Percentiles rank a stretch among this genome's conserved stretches.
phyloP scores from a whole-genome alignment of 2,888 invertebrate species.

The Ennomos fuscantarius region DNA sequence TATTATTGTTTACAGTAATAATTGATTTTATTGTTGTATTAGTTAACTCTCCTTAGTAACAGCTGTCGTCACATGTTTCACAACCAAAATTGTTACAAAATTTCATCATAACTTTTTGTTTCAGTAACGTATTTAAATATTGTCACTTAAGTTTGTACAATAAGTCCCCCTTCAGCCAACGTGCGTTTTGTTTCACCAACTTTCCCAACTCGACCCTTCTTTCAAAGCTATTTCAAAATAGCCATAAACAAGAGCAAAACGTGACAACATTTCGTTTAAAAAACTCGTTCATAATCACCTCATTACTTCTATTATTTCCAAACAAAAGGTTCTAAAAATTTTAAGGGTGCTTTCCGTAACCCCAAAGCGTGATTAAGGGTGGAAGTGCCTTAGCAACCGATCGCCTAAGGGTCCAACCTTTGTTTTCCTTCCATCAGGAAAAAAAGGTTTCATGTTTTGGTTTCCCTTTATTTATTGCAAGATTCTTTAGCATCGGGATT shows the following conservation, averaged over 20 bases:
- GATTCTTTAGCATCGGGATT: background rate
- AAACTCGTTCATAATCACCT: constrained; percentile 27
- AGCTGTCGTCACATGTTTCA: too few relatives aligned
- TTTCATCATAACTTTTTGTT: too few relatives aligned
- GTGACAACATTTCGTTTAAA: constrained; percentile 15
- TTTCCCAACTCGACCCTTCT: background rate
- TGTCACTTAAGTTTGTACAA: too few relatives aligned
- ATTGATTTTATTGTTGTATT: too few relatives aligned
- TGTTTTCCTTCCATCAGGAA: constrained; percentile 32
- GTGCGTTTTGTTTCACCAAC: background rate
- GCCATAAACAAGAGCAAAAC: background rate
- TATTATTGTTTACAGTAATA: too few relatives aligned
- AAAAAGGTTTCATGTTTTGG: constrained; percentile 26
- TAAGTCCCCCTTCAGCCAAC: too few relatives aligned
- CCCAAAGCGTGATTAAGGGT: constrained; percentile 20
- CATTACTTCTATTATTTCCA: constrained; percentile 28
- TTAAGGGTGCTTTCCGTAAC: constrained; percentile 27
- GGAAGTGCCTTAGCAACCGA: constrained; percentile 23
- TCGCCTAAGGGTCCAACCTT: constrained; percentile 22
- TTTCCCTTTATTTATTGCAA: constrained; percentile 16
- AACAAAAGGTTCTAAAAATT: constrained; percentile 26
- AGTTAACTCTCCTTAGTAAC: too few relatives aligned
- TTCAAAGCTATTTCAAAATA: background rate
- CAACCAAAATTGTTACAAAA: too few relatives aligned
- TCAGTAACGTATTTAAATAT: too few relatives aligned